Evolutionary conservation across 1,140 invertebrate genomes (phyloP).

Genomic region (Drosophila kikkawai): DNA sequence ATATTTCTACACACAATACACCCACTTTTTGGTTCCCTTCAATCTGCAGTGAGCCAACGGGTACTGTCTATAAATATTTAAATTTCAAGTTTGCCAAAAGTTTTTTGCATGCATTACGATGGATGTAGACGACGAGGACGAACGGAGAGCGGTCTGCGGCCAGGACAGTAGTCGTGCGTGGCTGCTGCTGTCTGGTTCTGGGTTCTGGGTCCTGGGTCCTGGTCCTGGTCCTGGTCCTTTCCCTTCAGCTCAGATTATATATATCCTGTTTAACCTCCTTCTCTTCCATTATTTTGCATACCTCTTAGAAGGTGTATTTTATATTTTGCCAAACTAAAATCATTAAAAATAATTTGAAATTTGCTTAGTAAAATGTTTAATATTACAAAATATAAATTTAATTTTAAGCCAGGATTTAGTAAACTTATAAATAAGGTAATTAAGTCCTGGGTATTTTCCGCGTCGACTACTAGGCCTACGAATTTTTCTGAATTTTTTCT

Average conservation of each 20-base stretch:
- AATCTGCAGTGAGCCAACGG: conserved; percentile 50
- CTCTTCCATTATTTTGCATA: conserved; percentile 12
- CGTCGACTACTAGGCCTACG: neutral
- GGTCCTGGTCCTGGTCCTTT: neutral
- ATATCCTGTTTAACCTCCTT: conserved; percentile 23
- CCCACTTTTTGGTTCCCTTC: conserved; percentile 1
- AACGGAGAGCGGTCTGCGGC: conserved; percentile 29
- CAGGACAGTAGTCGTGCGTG: conserved; percentile 61
- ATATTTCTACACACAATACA: conserved; percentile 41
- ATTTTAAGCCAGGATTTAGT: too few species aligned
- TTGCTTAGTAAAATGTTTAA: too few species aligned
- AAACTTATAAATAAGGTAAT: too few species aligned
- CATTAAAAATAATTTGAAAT: too few species aligned
- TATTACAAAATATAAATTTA: too few species aligned
- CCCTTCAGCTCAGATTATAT: neutral
- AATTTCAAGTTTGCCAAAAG: conserved; percentile 83
- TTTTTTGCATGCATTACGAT: conserved; percentile 81
- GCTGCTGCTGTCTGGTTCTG: conserved; percentile 50
- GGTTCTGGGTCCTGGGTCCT: neutral
- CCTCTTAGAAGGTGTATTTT: too few species aligned
- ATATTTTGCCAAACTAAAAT: too few species aligned
- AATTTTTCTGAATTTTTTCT: conserved; percentile 10
- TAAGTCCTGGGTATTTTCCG: neutral
- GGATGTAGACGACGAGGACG: conserved; percentile 19
- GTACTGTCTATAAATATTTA: conserved; percentile 82